Base-by-base conservation (phyloP, 1,140 invertebrate species). In the Polyergus mexicanus region DNA sequence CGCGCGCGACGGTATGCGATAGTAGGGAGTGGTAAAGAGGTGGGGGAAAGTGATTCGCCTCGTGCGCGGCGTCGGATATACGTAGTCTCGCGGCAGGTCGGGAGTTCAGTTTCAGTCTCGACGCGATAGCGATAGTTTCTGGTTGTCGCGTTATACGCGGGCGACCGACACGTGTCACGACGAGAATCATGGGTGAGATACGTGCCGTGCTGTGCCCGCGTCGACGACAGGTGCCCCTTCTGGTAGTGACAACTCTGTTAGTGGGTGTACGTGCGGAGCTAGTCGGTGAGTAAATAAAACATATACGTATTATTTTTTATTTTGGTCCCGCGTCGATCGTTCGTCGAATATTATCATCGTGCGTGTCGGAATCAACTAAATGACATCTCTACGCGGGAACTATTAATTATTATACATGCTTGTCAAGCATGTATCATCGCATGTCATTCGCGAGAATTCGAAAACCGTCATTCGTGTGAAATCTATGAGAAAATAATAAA, bases 61-160 rank as follows among this genome's bases (percentile, higher is more conserved):
- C 91, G 86, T 90, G 91, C 88, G 88, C 80, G 78, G 88, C 75
- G 77, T 68, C 89, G 86, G 88, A 93, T 94, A 93, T 93, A 94
- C 90, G 91, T 83, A 77, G 86, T 88, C 88, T 89, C 90, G 87
- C 91, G 89, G 84, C 86, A 90, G 92, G 89, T 89, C 86, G 88
- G 86, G 91, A 93, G 85, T 93, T 93, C 93, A 95, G 94, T 95
- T 93, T 93, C 93, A 95, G 94, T 95, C 92, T 92, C 88, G 86
- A 93, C 93, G 94, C 94, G 94, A 92, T 94, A 93, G 93, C 94
- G 94, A 89, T 54, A 91, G n/a, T n/a, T 91, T 80, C 84, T 90
- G 86, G 86, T 72, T 72, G 84, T 84, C 47, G 81, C 47, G 65
- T 68, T n/a, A 77, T 58, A 69, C 75, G 78, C 77, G 71, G 54